Base-by-base conservation (phyloP, 2,113 vertebrate species). In the Mormyrus iriodes region DNA sequence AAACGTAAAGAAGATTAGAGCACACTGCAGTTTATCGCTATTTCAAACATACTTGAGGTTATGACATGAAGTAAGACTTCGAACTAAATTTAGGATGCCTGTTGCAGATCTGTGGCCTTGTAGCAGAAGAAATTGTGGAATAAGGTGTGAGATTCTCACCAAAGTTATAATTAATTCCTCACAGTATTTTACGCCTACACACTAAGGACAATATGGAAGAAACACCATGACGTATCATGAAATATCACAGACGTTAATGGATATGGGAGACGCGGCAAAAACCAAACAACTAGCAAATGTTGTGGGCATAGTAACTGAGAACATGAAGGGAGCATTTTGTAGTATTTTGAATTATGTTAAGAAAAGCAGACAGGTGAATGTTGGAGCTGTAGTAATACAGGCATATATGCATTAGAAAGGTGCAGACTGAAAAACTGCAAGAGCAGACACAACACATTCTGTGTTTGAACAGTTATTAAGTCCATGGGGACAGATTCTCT, bases 361-460 rank as follows among this genome's bases (percentile, higher is more conserved):
- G 10, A 35, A 76, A 31, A 5, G 69, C n/a, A 76, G 69, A 35
- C n/a, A 31, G 69, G 69, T 76, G 27, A 76, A 76, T 27, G 27
- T 27, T 27, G 7, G 65, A 73, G 65, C 21, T 73, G 65, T 73
- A 31, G 27, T 31, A 73, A 31, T n/a, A 76, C 8, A 35, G 69
- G n/a, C n/a, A 2, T 2, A 89, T 86, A 86, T 83, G 58, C 73
- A 89, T 76, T 61, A 91, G 58, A 12, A 31, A 48, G 4, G 2
- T 35, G 86, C 17, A 17, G 24, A 65, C 39, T 88, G 61, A n/a
- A 87, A 48, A 73, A 19, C 31, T 39, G 89, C 58, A 69, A 21
- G 39, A 55, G 55, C 21, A 9, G 48, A 13, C 46, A 31, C 21
- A 8, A 44, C 13, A 51, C n/a, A 21, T n/a, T 51, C 21, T 48